phyloP scores from a whole-genome alignment of 2,113 vertebrate species.

The Holacanthus passer region DNA sequence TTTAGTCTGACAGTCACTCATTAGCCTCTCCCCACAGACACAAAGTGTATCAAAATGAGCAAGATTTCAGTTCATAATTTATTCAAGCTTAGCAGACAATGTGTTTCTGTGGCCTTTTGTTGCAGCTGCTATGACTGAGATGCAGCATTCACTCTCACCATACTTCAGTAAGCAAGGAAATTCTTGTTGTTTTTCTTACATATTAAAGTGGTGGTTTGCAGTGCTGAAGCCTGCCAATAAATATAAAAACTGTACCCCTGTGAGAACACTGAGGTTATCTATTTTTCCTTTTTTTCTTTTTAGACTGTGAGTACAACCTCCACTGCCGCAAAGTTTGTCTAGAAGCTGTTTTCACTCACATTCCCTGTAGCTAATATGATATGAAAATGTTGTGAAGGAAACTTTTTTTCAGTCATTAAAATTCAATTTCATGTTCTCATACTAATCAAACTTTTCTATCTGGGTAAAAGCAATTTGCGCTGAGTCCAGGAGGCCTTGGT shows the following conservation, averaged over 20 bases:
- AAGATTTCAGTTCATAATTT: conserved; percentile 37
- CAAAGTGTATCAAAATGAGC: conserved; percentile 5
- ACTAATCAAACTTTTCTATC: conserved; percentile 31
- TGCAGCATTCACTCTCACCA: neutral
- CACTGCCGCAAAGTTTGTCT: neutral
- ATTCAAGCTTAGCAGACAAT: conserved; percentile 39
- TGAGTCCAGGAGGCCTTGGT: conserved; percentile 13
- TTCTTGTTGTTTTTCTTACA: conserved; percentile 2
- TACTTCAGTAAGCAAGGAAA: conserved; percentile 7
- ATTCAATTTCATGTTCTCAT: conserved; percentile 6
- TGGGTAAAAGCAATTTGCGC: conserved; percentile 31
- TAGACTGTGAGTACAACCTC: neutral
- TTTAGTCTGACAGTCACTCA: conserved; percentile 22
- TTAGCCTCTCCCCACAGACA: conserved; percentile 24
- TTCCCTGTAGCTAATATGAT: neutral
- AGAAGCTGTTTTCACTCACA: neutral
- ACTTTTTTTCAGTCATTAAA: conserved; percentile 8
- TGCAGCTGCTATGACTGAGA: neutral
- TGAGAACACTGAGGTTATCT: neutral
- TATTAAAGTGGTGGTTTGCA: neutral
- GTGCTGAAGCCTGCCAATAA: neutral
- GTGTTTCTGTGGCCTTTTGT: conserved; percentile 15
- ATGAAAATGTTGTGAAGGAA: neutral
- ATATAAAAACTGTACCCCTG: neutral
- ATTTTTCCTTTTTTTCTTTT: neutral